phyloP scores from a whole-genome alignment of 2,888 invertebrate species.

The Brenthis daphne region DNA sequence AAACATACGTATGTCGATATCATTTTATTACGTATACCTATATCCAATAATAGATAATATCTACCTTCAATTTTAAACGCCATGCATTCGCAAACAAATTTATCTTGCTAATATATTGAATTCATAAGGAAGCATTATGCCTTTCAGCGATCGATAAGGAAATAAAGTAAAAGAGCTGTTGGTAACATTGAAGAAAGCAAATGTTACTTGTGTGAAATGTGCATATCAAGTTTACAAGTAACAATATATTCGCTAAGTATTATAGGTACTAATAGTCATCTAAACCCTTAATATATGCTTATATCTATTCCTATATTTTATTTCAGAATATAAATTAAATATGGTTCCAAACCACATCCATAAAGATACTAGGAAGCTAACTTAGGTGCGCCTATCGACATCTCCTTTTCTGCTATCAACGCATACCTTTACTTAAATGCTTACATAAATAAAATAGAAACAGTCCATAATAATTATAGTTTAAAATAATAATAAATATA shows the following conservation, averaged over 20 bases:
- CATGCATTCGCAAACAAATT: constrained; percentile 36
- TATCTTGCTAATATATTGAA: constrained; percentile 37
- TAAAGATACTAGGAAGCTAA: constrained; percentile 10
- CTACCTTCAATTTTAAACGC: constrained; percentile 43
- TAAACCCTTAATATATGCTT: background rate
- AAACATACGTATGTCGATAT: constrained; percentile 5
- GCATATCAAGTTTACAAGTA: too few species aligned
- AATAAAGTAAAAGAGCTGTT: constrained; percentile 36
- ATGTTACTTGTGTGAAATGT: constrained; percentile 46
- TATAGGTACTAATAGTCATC: background rate
- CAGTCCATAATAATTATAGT: background rate
- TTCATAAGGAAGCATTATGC: constrained; percentile 44
- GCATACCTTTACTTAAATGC: background rate
- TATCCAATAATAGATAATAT: constrained; percentile 28
- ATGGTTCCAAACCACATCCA: constrained; percentile 6
- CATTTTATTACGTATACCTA: background rate
- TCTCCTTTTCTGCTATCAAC: constrained; percentile 9
- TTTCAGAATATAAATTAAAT: background rate
- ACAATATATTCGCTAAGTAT: background rate
- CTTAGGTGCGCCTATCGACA: constrained; percentile 5
- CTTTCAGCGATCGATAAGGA: constrained; percentile 40
- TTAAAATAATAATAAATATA: background rate
- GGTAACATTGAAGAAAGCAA: constrained; percentile 53
- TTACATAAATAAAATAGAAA: background rate
- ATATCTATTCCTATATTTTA: too few species aligned